Percentiles rank a stretch among this genome's conserved stretches.
phyloP scores from a whole-genome alignment of 2,113 vertebrate species.

The Myxocyprinus asiaticus region DNA sequence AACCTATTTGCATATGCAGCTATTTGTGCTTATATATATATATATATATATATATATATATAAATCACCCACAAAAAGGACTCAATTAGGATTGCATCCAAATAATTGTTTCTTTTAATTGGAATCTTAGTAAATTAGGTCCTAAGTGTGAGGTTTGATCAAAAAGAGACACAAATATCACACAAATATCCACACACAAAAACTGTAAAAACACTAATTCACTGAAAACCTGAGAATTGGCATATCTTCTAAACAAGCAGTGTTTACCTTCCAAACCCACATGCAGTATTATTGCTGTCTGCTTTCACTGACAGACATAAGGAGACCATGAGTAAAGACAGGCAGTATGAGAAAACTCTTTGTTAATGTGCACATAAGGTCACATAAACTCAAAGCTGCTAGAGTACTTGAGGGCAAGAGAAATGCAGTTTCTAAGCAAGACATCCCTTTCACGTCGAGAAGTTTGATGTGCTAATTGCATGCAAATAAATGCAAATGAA shows the following conservation, averaged over 20 bases:
- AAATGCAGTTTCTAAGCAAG: slow-evolving; percentile 68
- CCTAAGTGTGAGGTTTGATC: background rate
- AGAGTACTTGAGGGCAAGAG: background rate
- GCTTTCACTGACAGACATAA: slow-evolving; percentile 28
- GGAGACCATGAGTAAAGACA: slow-evolving; percentile 10
- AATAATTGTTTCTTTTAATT: too few relatives aligned
- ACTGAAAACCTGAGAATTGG: slow-evolving; percentile 5
- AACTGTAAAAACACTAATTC: slow-evolving; percentile 8
- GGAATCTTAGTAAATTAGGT: too few relatives aligned
- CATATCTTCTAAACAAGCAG: background rate
- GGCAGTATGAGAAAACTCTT: slow-evolving; percentile 45
- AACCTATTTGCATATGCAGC: too few relatives aligned
- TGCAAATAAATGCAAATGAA: slow-evolving; percentile 73
- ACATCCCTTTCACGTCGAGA: slow-evolving; percentile 68
- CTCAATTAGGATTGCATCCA: too few relatives aligned
- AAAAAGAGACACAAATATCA: background rate
- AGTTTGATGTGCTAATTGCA: slow-evolving; percentile 75
- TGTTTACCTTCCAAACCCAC: background rate
- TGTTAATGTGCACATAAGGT: background rate
- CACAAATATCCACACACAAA: slow-evolving; percentile 1
- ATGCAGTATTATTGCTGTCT: background rate
- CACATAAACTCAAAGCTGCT: slow-evolving; percentile 14
- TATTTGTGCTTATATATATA: too few relatives aligned
- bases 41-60: too few relatives aligned
- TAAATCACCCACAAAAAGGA: too few relatives aligned